Evolutionary conservation across 2,888 invertebrate species (phyloP).

Genomic region (Apamea crenata): DNA sequence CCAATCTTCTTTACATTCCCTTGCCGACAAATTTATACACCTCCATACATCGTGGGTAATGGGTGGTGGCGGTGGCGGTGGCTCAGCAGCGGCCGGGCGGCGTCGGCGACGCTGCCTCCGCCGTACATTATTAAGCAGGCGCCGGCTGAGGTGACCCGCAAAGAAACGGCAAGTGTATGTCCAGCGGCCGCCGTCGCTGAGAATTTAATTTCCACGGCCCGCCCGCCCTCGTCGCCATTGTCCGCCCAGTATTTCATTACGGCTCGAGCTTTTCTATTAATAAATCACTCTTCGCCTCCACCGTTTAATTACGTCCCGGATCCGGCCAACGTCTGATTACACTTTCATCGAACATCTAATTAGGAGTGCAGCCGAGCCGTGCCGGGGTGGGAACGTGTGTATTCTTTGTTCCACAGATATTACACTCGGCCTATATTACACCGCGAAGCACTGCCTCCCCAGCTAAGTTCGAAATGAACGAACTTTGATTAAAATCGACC

Average conservation of each 20-base stretch:
- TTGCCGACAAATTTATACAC: constrained; percentile 89
- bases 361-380: constrained; percentile 87
- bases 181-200: constrained; percentile 80
- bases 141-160: constrained; percentile 76
- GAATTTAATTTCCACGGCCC: constrained; percentile 89
- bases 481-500: constrained; percentile 88
- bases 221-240: constrained; percentile 88
- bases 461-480: constrained; percentile 85
- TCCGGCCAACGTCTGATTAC: constrained; percentile 90
- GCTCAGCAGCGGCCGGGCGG: constrained; percentile 58
- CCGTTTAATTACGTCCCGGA: constrained; percentile 90
- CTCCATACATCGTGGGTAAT: constrained; percentile 85
- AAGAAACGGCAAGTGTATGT: constrained; percentile 84
- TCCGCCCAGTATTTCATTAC: constrained; percentile 90
- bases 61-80: constrained; percentile 64
- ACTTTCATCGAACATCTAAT: constrained; percentile 91
- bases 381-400: constrained; percentile 81
- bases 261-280: constrained; percentile 90
- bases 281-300: constrained; percentile 90
- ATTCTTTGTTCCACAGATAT: constrained; percentile 87
- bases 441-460: constrained; percentile 78
- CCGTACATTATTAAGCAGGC: constrained; percentile 85
- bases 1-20: constrained; percentile 90
- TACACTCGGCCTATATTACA: constrained; percentile 85
- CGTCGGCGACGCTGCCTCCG: constrained; percentile 67